phyloP scores from a whole-genome alignment of 2,797 vertebrate genomes.

The Sebastes variabilis region DNA sequence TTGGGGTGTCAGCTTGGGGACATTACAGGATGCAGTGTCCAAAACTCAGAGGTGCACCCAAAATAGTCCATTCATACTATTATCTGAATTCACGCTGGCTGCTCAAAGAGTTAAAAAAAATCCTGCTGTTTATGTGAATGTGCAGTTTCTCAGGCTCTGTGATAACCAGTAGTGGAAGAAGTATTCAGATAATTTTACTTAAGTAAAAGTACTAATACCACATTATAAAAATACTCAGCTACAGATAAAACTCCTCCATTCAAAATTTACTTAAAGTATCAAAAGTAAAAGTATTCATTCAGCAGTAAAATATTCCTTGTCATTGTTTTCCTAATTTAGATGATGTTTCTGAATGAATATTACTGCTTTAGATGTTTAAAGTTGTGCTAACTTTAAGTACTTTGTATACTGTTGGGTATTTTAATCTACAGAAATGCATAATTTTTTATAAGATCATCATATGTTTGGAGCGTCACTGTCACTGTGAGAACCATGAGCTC shows the following conservation, averaged over 20 bases:
- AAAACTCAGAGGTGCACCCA: background rate
- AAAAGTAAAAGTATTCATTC: too few species aligned
- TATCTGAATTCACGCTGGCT: background rate
- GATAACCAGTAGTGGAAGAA: too few species aligned
- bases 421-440: background rate
- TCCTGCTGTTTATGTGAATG: too few species aligned
- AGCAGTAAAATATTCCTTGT: too few species aligned
- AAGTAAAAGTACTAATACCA: background rate
- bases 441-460: background rate
- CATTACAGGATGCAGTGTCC: background rate
- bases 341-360: too few species aligned
- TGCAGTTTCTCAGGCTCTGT: too few species aligned
- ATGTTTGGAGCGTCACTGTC: background rate
- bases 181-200: too few species aligned
- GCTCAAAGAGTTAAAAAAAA: too few species aligned
- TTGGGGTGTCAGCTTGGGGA: background rate
- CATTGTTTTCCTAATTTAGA: too few species aligned
- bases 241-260: too few species aligned
- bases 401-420: background rate
- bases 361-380: too few species aligned
- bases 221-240: background rate
- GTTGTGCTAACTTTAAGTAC: background rate
- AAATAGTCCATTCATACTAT: background rate
- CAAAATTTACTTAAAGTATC: too few species aligned
- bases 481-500: background rate